Percentiles rank a stretch among this genome's conserved stretches.
Conservation (phyloP, 1,140 invertebrate genomes). For the Gonatopus flavifemur region DNA sequence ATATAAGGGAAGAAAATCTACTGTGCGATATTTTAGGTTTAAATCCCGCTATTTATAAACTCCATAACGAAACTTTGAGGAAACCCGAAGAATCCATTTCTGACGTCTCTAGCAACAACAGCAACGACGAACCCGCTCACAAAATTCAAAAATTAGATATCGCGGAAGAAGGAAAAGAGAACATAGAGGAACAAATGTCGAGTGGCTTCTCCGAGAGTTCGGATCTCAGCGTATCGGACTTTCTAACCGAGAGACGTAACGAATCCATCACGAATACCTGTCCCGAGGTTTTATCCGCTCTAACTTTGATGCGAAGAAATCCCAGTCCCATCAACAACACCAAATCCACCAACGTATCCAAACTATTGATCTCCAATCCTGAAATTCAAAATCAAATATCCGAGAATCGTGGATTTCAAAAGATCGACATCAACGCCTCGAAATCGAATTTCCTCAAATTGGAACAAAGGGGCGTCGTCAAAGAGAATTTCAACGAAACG, state of each 20-base stretch:
- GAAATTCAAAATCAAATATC: constrained; percentile 48
- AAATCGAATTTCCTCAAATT: constrained; percentile 36
- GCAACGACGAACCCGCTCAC: constrained; percentile 26
- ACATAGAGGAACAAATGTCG: constrained; percentile 41
- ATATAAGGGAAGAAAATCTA: constrained; percentile 36
- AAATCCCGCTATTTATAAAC: constrained; percentile 40
- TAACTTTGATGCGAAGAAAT: constrained; percentile 47
- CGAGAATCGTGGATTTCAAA: constrained; percentile 48
- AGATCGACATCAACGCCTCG: constrained; percentile 42
- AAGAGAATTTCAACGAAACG: constrained; percentile 20
- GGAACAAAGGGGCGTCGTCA: constrained; percentile 31
- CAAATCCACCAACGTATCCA: constrained; percentile 34
- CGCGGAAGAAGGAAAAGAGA: constrained; percentile 40
- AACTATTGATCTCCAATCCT: constrained; percentile 46
- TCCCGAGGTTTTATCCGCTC: constrained; percentile 47
- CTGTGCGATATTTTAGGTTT: constrained; percentile 42
- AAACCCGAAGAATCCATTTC: constrained; percentile 8
- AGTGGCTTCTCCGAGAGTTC: constrained; percentile 43
- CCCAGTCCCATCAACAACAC: constrained; percentile 22
- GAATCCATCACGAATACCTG: constrained; percentile 35
- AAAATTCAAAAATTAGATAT: constrained; percentile 36
- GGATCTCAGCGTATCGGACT: constrained; percentile 41
- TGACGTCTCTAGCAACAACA: constrained; percentile 6
- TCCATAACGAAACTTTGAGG: constrained; percentile 33
- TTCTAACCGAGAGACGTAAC: constrained; percentile 37